These are phyloP conservation scores for Lepidurus arcticus DNA, from an alignment of 1,140 invertebrate species.

Conservation along the genomic window DNA sequence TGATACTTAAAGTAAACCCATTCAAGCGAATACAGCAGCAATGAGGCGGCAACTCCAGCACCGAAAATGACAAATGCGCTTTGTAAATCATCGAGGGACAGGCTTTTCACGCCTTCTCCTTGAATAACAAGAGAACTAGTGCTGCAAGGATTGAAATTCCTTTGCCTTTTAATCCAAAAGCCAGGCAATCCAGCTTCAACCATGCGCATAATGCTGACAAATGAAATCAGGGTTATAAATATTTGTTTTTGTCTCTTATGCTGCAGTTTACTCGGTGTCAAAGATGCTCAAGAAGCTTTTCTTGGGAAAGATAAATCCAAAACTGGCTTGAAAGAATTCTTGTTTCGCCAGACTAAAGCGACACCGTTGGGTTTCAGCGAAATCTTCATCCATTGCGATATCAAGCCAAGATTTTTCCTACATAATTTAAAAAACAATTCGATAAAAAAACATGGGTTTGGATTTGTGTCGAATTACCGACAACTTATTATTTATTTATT, in stretches of 20 bases:
- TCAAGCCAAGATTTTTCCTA: constrained; percentile 43
- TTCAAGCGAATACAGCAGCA: background rate
- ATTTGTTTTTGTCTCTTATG: background rate
- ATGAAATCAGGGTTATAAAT: background rate
- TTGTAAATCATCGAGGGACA: background rate
- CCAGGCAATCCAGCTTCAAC: background rate
- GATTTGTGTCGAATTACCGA: background rate
- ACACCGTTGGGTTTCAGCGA: constrained; percentile 37
- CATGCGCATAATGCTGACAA: background rate
- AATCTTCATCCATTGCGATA: constrained; percentile 41
- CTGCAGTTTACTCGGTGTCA: constrained; percentile 39
- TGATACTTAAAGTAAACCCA: background rate
- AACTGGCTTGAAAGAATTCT: constrained; percentile 42
- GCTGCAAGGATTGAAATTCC: background rate
- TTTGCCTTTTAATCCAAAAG: background rate
- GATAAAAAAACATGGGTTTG: background rate
- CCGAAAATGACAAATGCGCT: background rate
- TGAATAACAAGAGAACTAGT: background rate
- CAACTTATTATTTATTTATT: background rate
- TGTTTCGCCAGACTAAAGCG: constrained; percentile 40
- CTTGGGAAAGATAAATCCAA: constrained; percentile 39
- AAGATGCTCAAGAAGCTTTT: constrained; percentile 37
- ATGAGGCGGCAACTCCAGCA: background rate
- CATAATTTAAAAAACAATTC: background rate
- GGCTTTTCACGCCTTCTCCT: background rate